Evolutionary conservation across 2,888 invertebrate species (phyloP).

Genomic region (Kryphioiulus occultus): DNA sequence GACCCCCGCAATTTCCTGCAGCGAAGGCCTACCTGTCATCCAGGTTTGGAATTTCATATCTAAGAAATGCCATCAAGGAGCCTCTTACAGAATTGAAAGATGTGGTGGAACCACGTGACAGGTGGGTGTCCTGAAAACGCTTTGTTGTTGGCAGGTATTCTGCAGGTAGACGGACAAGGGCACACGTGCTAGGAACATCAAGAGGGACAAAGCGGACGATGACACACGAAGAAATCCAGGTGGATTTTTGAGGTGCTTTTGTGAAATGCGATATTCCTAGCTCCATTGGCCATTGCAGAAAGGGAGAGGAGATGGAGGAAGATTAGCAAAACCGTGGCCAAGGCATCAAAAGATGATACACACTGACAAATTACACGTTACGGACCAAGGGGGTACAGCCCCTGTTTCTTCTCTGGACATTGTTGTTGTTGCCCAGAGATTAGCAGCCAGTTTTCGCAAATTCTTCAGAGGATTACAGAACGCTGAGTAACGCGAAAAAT

Average conservation of each 20-base stretch:
- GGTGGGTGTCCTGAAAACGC: not conserved
- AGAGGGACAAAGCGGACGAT: not conserved
- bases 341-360: not conserved
- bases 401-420: not conserved
- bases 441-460: not conserved
- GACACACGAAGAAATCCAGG: conserved; percentile 14
- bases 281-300: no score
- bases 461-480: not conserved
- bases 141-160: not conserved
- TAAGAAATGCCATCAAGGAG: no score
- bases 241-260: not conserved
- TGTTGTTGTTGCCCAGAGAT: not conserved
- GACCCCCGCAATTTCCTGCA: no score
- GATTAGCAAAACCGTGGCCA: not conserved
- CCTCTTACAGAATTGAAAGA: not conserved
- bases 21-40: not conserved
- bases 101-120: not conserved
- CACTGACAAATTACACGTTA: conserved; percentile 12
- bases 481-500: not conserved
- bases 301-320: not conserved
- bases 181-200: not conserved
- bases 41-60: conserved; percentile 8
- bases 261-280: not conserved
- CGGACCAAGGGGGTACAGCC: not conserved
- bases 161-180: no score